Evolutionary conservation across 2,888 invertebrate genomes (phyloP).

Genomic region (Oscheius sp.): DNA sequence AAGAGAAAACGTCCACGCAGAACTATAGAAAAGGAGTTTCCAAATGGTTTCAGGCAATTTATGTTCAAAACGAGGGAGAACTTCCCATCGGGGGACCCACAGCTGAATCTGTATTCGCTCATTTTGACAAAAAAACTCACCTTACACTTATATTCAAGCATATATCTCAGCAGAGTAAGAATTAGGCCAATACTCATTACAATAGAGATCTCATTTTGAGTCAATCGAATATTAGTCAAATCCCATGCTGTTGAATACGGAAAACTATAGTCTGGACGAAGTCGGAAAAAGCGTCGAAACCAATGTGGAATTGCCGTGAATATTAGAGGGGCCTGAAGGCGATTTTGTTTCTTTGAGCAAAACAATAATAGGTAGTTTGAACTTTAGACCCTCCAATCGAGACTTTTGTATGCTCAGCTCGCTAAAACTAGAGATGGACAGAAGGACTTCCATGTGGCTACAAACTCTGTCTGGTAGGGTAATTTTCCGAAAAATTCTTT

Average conservation of each 20-base stretch:
- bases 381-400: too few species aligned
- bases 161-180: conserved; percentile 48
- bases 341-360: too few species aligned
- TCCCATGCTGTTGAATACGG: conserved; percentile 50
- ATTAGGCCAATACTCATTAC: conserved; percentile 45
- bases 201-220: conserved; percentile 36
- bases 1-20: conserved; percentile 69
- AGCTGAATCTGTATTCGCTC: not conserved
- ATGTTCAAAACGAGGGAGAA: conserved; percentile 60
- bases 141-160: conserved; percentile 33
- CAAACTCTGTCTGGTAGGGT: too few species aligned
- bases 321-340: conserved; percentile 41
- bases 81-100: conserved; percentile 49
- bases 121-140: conserved; percentile 19
- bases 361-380: too few species aligned
- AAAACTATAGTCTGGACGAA: conserved; percentile 57
- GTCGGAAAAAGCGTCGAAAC: conserved; percentile 44
- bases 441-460: too few species aligned
- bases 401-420: too few species aligned
- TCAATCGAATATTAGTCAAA: conserved; percentile 40
- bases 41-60: conserved; percentile 72
- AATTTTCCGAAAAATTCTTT: too few species aligned
- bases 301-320: conserved; percentile 51
- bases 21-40: conserved; percentile 71
- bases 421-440: too few species aligned